Evolutionary conservation across 2,113 vertebrate species (phyloP).

Genomic region (Ailurus styani): DNA sequence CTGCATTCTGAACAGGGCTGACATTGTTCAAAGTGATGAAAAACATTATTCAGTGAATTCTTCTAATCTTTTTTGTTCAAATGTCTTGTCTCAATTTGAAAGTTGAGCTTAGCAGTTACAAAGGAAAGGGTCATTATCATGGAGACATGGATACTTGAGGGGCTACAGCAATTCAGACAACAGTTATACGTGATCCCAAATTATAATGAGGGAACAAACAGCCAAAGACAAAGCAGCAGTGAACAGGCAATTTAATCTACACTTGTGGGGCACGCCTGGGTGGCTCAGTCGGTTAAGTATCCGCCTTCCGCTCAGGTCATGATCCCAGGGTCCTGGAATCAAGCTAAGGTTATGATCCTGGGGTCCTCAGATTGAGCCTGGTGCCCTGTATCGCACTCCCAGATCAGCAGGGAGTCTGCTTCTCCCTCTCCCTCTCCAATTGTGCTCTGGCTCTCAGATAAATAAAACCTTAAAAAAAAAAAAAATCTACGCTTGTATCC

Average conservation of each 20-base stretch:
- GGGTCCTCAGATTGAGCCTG: background rate
- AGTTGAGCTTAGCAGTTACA: background rate
- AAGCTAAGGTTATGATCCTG: too few relatives aligned
- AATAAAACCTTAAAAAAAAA: background rate
- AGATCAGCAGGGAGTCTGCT: background rate
- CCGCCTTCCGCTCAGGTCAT: background rate
- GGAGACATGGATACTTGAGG: background rate
- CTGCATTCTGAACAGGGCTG: background rate
- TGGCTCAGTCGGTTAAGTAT: background rate
- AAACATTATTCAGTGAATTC: background rate
- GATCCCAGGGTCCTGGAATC: too few relatives aligned
- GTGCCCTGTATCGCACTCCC: background rate
- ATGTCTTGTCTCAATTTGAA: background rate
- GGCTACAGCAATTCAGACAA: background rate
- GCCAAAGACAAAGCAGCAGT: background rate
- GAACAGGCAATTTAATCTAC: background rate
- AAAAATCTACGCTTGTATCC: background rate
- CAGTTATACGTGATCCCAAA: background rate
- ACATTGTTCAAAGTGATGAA: background rate
- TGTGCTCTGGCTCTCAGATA: background rate
- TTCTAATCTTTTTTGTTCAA: background rate
- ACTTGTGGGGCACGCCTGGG: background rate
- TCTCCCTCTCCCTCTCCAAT: background rate
- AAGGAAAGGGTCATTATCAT: background rate
- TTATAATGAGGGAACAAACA: background rate